Percentiles rank a stretch among this genome's conserved stretches.
Conservation (phyloP, 2,888 invertebrate genomes). For the Hydrotaea diabolus region DNA sequence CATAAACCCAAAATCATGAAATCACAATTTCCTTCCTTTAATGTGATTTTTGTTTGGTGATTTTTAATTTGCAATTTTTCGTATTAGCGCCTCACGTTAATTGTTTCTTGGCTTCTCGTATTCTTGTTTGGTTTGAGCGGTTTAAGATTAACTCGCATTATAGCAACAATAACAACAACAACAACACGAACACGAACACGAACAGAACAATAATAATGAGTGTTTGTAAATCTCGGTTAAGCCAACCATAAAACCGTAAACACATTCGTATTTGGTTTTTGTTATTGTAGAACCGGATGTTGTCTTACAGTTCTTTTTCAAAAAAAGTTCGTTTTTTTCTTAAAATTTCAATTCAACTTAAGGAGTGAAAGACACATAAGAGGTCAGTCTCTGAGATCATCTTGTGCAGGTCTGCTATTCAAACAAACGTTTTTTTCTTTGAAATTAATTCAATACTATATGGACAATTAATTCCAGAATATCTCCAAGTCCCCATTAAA, state of each 20-base stretch:
- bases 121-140: conserved; percentile 3
- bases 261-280: conserved; percentile 12
- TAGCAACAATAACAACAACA: too few species aligned
- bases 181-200: too few species aligned
- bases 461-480: too few species aligned
- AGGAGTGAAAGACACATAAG: neutral
- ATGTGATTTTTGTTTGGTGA: conserved; percentile 9
- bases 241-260: conserved; percentile 56
- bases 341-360: neutral
- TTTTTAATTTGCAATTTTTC: conserved; percentile 49
- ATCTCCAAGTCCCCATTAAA: too few species aligned
- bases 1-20: conserved; percentile 36
- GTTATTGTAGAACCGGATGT: conserved; percentile 51
- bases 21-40: conserved; percentile 62
- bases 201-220: conserved; percentile 11
- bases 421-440: too few species aligned
- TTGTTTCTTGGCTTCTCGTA: conserved; percentile 33
- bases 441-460: too few species aligned
- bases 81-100: conserved; percentile 46
- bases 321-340: neutral
- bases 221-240: conserved; percentile 39
- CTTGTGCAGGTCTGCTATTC: neutral
- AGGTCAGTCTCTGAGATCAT: neutral
- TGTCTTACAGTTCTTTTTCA: neutral
- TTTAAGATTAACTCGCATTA: conserved; percentile 44